phyloP scores from a whole-genome alignment of 2,113 vertebrate genomes.

The Nothobranchius furzeri region DNA sequence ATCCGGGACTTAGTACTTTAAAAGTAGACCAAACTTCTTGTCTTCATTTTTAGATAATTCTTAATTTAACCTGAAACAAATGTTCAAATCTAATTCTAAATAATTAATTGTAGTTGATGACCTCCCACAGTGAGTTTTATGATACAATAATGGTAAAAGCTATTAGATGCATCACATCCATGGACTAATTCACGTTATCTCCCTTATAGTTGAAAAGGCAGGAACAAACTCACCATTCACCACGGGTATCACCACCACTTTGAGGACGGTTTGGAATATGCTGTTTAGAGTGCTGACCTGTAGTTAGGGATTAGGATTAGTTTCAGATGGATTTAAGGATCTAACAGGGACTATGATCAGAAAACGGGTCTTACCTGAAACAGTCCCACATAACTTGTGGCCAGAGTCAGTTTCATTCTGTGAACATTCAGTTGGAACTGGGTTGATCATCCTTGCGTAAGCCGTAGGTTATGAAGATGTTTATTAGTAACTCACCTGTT shows the following conservation, averaged over 20 bases:
- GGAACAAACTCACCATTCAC: constrained; percentile 62
- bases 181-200: too few species aligned
- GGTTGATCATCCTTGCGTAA: constrained; percentile 11
- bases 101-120: too few species aligned
- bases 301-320: background rate
- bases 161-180: too few species aligned
- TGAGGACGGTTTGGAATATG: constrained; percentile 65
- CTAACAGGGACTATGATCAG: background rate
- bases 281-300: constrained; percentile 69
- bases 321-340: background rate
- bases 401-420: constrained; percentile 71
- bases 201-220: background rate
- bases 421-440: constrained; percentile 45
- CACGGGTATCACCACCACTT: constrained; percentile 61
- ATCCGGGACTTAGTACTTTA: too few species aligned
- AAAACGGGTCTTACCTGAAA: constrained; percentile 67
- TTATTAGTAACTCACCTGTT: constrained; percentile 69
- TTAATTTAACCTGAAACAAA: too few species aligned
- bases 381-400: constrained; percentile 71
- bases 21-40: too few species aligned
- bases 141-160: too few species aligned
- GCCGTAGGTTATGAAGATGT: background rate
- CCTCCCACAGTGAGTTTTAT: too few species aligned
- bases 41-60: too few species aligned
- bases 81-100: too few species aligned